phyloP scores from a whole-genome alignment of 1,140 invertebrate species.

The Tribolium castaneum region DNA sequence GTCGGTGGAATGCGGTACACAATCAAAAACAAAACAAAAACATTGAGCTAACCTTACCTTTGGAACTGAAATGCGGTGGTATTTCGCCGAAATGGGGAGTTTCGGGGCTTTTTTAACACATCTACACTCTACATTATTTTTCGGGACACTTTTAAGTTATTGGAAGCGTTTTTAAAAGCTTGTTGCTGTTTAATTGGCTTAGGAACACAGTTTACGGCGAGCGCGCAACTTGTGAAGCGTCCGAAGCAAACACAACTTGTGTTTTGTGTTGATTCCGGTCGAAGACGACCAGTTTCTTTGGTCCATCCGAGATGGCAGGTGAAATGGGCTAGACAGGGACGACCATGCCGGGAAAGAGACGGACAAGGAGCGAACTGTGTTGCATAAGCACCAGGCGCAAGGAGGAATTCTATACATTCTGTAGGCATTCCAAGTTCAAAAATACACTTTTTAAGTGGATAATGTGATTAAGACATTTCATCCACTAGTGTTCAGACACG shows the following conservation, averaged over 20 bases:
- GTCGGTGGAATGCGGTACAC: constrained; percentile 30
- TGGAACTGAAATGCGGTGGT: not conserved
- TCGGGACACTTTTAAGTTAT: constrained; percentile 1
- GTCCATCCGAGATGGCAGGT: constrained; percentile 38
- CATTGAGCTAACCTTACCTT: constrained; percentile 37
- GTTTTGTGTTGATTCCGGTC: constrained; percentile 28
- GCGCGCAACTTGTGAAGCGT: constrained; percentile 10
- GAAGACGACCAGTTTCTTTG: constrained; percentile 36
- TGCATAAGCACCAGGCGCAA: not conserved
- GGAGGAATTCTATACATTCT: not conserved
- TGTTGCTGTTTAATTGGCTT: not conserved
- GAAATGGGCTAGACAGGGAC: constrained; percentile 12
- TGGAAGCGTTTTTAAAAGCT: not conserved
- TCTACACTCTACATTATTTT: constrained; percentile 11
- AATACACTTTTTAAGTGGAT: too few species aligned
- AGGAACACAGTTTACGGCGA: not conserved
- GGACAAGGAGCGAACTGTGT: not conserved
- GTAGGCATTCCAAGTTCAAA: too few species aligned
- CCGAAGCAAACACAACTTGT: constrained; percentile 23
- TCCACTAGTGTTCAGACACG: too few species aligned
- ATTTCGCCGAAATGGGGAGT: not conserved
- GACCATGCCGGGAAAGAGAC: not conserved
- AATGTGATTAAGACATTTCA: too few species aligned
- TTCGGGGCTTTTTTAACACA: not conserved
- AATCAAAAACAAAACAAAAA: constrained; percentile 42